Percentiles rank a stretch among this genome's conserved stretches.
Conservation (phyloP, 2,113 vertebrate species). For the Perca flavescens region DNA sequence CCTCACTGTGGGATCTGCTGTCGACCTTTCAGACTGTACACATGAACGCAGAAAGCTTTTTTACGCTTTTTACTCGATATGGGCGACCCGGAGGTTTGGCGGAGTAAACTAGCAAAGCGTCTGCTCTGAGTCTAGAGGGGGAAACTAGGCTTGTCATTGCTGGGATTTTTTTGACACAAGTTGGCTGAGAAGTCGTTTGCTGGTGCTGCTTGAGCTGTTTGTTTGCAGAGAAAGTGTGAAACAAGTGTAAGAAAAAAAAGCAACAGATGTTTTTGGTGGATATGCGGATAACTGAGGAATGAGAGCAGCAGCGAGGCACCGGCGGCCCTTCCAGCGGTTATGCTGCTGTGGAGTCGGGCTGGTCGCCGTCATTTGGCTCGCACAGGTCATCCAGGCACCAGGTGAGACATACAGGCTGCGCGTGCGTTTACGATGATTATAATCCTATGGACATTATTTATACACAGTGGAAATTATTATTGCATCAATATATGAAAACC, state of each 20-base stretch:
- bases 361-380: slow-evolving; percentile 80
- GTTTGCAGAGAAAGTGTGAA: slow-evolving; percentile 59
- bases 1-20: slow-evolving; percentile 68
- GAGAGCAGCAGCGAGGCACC: slow-evolving; percentile 80
- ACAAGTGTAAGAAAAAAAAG: slow-evolving; percentile 65
- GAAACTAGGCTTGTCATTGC: slow-evolving; percentile 19
- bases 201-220: slow-evolving; percentile 9
- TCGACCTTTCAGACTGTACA: slow-evolving; percentile 69
- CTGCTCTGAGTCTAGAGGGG: slow-evolving; percentile 37
- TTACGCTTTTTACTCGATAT: slow-evolving; percentile 30
- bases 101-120: slow-evolving; percentile 27
- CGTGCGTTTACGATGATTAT: neutral
- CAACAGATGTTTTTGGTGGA: slow-evolving; percentile 77
- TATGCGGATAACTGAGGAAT: slow-evolving; percentile 76
- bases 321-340: slow-evolving; percentile 83
- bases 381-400: slow-evolving; percentile 81
- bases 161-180: slow-evolving; percentile 54
- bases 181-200: slow-evolving; percentile 62
- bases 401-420: slow-evolving; percentile 71
- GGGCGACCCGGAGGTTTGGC: slow-evolving; percentile 30
- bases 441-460: neutral
- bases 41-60: slow-evolving; percentile 45
- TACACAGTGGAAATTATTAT: neutral
- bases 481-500: neutral
- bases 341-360: slow-evolving; percentile 85